Evolutionary conservation across 2,888 invertebrate species (phyloP), one percentile per base, ranked within the genome.

Genomic region (Iphiclides podalirius): DNA sequence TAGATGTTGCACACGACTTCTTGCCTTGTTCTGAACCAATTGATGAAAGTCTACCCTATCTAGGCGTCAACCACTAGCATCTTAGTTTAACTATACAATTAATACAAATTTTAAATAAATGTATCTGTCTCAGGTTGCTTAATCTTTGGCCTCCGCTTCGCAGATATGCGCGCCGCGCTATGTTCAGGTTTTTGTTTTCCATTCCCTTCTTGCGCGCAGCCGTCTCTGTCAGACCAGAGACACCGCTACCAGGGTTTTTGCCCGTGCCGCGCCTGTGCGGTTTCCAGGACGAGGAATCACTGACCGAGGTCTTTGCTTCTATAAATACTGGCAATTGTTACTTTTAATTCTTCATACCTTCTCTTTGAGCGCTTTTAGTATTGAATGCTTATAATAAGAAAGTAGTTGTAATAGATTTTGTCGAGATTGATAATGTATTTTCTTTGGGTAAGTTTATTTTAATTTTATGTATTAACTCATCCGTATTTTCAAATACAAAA

Each of bases 121-220:
- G 12, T 11, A 1, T 70, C 61, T 28, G 13, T 9, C 16, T n/a
- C 12, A 4, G 8, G 11, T 1, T n/a, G n/a, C n/a, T n/a, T 60
- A 63, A 31, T 78, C 79, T 74, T 41, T 78, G 70, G 26, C 61
- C 17, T 43, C 57, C 67, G 64, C 70, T 71, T 66, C 64, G 70
- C 69, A 80, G 79, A 73, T 75, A 82, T 82, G 80, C 78, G 61
- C 64, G 71, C 70, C 59, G 61, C 66, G 79, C 65, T 64, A 74
- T 73, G 77, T 66, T 57, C 80, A 75, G 64, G 70, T 79, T 78
- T 74, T 75, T 75, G 64, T 70, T n/a, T 59, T 44, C 52, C 60
- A 54, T 70, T 75, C 59, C 74, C 54, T 70, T 45, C 61, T 71
- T 64, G 8, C 53, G 42, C 63, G 1, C 1, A 1, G 13, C 61